Evolutionary conservation across 1,140 invertebrate genomes (phyloP).

Genomic region (Drosophila serrata): DNA sequence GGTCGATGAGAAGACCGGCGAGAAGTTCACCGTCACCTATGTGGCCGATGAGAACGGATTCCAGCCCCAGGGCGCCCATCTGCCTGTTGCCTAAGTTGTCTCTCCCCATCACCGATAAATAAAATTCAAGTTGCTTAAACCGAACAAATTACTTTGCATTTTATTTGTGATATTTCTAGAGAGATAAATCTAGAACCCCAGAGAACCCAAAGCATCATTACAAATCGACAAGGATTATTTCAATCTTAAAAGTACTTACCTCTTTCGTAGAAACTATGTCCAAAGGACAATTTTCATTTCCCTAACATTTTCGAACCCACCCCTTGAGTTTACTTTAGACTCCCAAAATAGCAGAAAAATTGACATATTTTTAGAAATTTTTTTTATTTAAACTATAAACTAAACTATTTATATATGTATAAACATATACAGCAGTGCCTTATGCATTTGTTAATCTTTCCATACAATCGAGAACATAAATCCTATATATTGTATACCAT

Average conservation of each 20-base stretch:
- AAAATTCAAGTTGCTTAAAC: slow-evolving; percentile 21
- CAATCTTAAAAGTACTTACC: neutral
- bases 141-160: neutral
- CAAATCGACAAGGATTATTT: neutral
- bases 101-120: neutral
- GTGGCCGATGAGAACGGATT: slow-evolving; percentile 88
- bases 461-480: neutral
- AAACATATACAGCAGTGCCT: neutral
- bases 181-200: too few species aligned
- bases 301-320: too few species aligned
- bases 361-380: neutral
- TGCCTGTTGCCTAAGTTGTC: slow-evolving; percentile 75
- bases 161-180: neutral
- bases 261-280: neutral
- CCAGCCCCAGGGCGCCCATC: slow-evolving; percentile 88
- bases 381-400: too few species aligned
- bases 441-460: neutral
- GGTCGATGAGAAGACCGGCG: slow-evolving; percentile 57
- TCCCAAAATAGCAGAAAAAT: neutral
- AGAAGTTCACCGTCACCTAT: slow-evolving; percentile 55
- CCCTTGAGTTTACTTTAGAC: too few species aligned
- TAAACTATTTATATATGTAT: too few species aligned
- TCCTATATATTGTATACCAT: neutral
- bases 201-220: neutral
- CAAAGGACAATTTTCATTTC: too few species aligned